A percentile compares a stretch with the other conserved stretches of the same genome.
Evolutionary conservation across 1,140 invertebrate genomes (phyloP).

Genomic region (Drepana arcuata): DNA sequence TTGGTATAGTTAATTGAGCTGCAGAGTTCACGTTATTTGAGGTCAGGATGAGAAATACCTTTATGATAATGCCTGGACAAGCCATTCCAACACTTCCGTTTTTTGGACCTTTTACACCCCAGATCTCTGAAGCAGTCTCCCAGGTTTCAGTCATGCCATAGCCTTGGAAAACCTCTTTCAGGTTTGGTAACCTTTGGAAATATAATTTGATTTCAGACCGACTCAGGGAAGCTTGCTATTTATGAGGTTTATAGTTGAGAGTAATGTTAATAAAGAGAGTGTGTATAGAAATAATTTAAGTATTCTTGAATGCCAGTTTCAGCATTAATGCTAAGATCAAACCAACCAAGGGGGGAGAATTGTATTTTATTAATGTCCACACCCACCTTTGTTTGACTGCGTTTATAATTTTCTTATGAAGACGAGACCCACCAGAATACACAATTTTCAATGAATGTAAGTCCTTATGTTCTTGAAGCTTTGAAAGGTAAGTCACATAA

Average conservation of each 20-base stretch:
- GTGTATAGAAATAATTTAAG: too few species aligned
- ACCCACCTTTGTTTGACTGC: conserved; percentile 61
- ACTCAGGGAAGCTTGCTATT: too few species aligned
- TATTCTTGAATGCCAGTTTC: too few species aligned
- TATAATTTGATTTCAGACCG: too few species aligned
- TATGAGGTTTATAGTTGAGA: too few species aligned
- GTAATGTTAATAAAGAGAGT: too few species aligned
- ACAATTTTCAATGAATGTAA: conserved; percentile 34
- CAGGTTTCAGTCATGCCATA: conserved; percentile 73
- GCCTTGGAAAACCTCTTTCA: conserved; percentile 56
- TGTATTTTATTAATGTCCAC: too few species aligned
- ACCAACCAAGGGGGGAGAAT: too few species aligned
- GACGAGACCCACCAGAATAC: conserved; percentile 31
- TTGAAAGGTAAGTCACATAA: conserved; percentile 25
- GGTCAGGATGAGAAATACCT: too few species aligned
- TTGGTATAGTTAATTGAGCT: too few species aligned
- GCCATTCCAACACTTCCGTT: conserved; percentile 40
- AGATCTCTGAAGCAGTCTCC: conserved; percentile 44
- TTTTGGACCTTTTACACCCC: conserved; percentile 27
- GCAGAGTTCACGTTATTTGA: too few species aligned
- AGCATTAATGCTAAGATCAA: too few species aligned
- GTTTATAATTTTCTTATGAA: conserved; percentile 33
- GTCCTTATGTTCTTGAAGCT: conserved; percentile 64
- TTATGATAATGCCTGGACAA: conserved; percentile 34
- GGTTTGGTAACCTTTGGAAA: conserved; percentile 45